A percentile compares a stretch with the other conserved stretches of the same genome.
phyloP scores from a whole-genome alignment of 1,140 invertebrate species.

The Rhagoletis pomonella region DNA sequence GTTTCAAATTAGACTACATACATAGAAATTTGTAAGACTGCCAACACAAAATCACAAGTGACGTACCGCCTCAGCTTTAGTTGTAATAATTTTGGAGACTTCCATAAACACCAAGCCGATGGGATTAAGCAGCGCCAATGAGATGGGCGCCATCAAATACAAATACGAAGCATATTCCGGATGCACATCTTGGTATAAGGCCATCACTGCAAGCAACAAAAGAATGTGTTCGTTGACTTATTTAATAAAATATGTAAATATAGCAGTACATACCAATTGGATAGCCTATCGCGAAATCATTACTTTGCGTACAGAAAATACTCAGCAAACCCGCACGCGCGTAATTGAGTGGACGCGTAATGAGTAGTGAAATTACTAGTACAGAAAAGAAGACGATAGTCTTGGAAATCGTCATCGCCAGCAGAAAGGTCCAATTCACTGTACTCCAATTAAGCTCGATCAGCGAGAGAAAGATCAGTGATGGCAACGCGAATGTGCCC shows the following conservation, averaged over 20 bases:
- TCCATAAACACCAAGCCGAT: constrained; percentile 94
- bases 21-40: too few relatives aligned
- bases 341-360: constrained; percentile 86
- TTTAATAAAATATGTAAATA: constrained; percentile 52
- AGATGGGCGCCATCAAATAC: constrained; percentile 96
- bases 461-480: constrained; percentile 93
- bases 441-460: constrained; percentile 88
- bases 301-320: constrained; percentile 97
- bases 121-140: constrained; percentile 93
- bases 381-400: constrained; percentile 89
- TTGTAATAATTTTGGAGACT: constrained; percentile 80
- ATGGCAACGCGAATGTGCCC: constrained; percentile 93
- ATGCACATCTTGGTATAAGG: constrained; percentile 85
- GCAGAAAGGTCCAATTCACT: constrained; percentile 93
- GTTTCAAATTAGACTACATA: background rate
- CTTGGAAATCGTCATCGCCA: constrained; percentile 90
- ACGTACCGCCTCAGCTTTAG: constrained; percentile 65
- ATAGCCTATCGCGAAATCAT: constrained; percentile 98
- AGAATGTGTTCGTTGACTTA: background rate
- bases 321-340: constrained; percentile 92
- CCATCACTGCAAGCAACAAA: constrained; percentile 79
- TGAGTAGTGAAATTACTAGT: constrained; percentile 84
- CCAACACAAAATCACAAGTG: background rate
- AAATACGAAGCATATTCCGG: constrained; percentile 93
- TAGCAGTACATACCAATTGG: constrained; percentile 86